Evolutionary conservation across 2,797 vertebrate species (phyloP).

Genomic region (Clarias laeviceps): DNA sequence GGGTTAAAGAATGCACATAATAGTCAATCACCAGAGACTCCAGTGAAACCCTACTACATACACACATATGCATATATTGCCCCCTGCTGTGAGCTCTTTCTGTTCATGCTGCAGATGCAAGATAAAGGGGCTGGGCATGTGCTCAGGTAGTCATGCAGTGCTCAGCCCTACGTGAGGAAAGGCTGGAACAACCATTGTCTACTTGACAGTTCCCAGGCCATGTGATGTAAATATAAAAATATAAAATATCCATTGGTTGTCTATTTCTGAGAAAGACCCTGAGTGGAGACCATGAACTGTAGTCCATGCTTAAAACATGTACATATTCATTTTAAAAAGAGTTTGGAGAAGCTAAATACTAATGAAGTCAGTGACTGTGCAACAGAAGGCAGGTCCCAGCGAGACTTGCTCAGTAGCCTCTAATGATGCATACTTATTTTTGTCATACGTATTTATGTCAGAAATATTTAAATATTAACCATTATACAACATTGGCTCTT

Average conservation of each 20-base stretch:
- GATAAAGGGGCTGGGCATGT: slow-evolving; percentile 41
- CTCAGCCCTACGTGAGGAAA: slow-evolving; percentile 44
- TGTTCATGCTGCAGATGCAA: slow-evolving; percentile 35
- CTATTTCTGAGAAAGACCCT: neutral
- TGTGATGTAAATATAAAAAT: neutral
- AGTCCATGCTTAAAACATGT: slow-evolving; percentile 35
- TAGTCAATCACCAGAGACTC: slow-evolving; percentile 47
- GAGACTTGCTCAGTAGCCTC: slow-evolving; percentile 50
- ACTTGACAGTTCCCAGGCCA: slow-evolving; percentile 21
- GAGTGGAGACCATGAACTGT: slow-evolving; percentile 37
- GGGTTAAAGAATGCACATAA: slow-evolving; percentile 53
- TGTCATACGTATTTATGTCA: slow-evolving; percentile 54
- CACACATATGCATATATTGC: slow-evolving; percentile 37
- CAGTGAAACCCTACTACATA: slow-evolving; percentile 30
- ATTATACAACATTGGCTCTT: neutral
- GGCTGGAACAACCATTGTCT: slow-evolving; percentile 37
- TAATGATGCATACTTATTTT: slow-evolving; percentile 52
- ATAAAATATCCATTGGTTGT: slow-evolving; percentile 13
- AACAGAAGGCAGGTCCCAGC: slow-evolving; percentile 39
- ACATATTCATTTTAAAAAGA: slow-evolving; percentile 42
- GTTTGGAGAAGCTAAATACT: slow-evolving; percentile 44
- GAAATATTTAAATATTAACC: slow-evolving; percentile 44
- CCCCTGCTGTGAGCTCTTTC: slow-evolving; percentile 53
- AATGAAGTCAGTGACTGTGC: slow-evolving; percentile 50
- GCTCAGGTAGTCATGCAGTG: slow-evolving; percentile 40